Evolutionary conservation across 2,113 vertebrate species (phyloP).

Genomic region (Platichthys stellatus): DNA sequence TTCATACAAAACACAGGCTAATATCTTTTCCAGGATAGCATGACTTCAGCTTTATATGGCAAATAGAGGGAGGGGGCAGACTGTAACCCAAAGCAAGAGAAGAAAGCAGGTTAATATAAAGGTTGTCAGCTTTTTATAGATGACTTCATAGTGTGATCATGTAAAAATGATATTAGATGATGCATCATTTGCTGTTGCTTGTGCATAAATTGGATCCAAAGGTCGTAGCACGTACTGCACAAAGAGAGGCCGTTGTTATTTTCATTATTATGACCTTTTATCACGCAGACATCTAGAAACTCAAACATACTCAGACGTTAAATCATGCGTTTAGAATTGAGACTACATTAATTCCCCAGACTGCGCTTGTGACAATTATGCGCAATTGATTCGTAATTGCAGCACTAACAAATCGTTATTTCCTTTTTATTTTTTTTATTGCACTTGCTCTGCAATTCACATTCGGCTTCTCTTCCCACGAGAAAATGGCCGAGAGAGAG

Average conservation of each 20-base stretch:
- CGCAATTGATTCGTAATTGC: slow-evolving; percentile 57
- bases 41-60: slow-evolving; percentile 55
- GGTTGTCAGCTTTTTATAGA: slow-evolving; percentile 11
- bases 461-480: slow-evolving; percentile 50
- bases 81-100: slow-evolving; percentile 24
- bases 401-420: slow-evolving; percentile 58
- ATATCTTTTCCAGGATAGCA: slow-evolving; percentile 59
- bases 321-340: slow-evolving; percentile 21
- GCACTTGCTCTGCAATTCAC: slow-evolving; percentile 19
- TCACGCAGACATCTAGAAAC: slow-evolving; percentile 33
- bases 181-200: slow-evolving; percentile 4
- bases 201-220: slow-evolving; percentile 7
- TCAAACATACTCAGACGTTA: slow-evolving; percentile 41
- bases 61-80: slow-evolving; percentile 13
- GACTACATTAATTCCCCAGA: slow-evolving; percentile 38
- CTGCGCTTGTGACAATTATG: slow-evolving; percentile 55
- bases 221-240: slow-evolving; percentile 8
- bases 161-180: slow-evolving; percentile 17
- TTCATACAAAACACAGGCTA: slow-evolving; percentile 53
- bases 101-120: slow-evolving; percentile 30
- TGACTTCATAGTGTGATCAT: slow-evolving; percentile 10
- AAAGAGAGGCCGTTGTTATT: slow-evolving; percentile 13
- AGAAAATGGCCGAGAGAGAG: slow-evolving; percentile 47
- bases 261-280: neutral
- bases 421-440: slow-evolving; percentile 23